Evolutionary conservation across 2,888 invertebrate species (phyloP).

Genomic region (Plebejus melissa): DNA sequence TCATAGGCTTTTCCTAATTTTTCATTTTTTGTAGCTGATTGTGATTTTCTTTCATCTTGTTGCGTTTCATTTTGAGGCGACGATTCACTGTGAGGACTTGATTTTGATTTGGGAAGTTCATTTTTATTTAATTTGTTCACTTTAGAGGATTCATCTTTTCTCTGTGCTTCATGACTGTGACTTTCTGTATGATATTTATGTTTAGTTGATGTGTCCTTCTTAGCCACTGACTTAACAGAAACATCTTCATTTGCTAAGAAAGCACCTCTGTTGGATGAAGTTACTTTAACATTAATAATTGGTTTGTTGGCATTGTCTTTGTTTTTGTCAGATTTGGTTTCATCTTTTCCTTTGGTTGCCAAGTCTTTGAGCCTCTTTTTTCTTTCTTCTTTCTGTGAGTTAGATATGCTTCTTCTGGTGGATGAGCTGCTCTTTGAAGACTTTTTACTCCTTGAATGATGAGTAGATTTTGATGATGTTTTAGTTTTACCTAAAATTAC

Average conservation of each 20-base stretch:
- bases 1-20: slow-evolving; percentile 40
- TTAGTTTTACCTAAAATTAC: slow-evolving; percentile 46
- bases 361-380: slow-evolving; percentile 74
- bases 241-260: slow-evolving; percentile 63
- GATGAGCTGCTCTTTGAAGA: slow-evolving; percentile 43
- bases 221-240: slow-evolving; percentile 31
- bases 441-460: slow-evolving; percentile 42
- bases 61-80: slow-evolving; percentile 3
- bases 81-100: neutral
- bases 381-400: slow-evolving; percentile 65
- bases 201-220: slow-evolving; percentile 33
- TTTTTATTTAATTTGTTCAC: neutral
- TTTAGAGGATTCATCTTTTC: neutral
- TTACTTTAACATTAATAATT: slow-evolving; percentile 65
- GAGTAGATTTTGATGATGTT: slow-evolving; percentile 35
- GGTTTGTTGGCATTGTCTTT: slow-evolving; percentile 39
- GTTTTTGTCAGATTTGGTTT: slow-evolving; percentile 39
- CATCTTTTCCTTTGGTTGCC: slow-evolving; percentile 57
- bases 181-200: slow-evolving; percentile 25
- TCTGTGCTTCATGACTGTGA: slow-evolving; percentile 29
- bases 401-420: slow-evolving; percentile 47
- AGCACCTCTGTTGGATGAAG: slow-evolving; percentile 75
- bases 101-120: neutral
- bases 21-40: neutral
- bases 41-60: neutral